Conservation (phyloP, 2,888 invertebrate genomes). For the Celastrina argiolus region DNA sequence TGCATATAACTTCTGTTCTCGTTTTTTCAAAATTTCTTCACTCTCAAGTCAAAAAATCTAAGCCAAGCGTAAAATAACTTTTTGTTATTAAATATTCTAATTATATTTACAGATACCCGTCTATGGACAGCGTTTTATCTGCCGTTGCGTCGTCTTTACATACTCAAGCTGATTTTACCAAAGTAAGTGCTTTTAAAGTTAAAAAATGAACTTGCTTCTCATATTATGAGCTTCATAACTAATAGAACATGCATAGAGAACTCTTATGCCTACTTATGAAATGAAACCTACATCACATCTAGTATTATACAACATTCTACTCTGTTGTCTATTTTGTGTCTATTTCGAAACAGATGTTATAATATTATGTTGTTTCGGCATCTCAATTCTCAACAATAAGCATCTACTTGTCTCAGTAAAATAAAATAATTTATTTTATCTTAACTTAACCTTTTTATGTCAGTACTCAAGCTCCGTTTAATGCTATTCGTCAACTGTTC, state of each 20-base stretch:
- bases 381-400: no score
- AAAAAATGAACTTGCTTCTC: conserved; percentile 7
- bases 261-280: no score
- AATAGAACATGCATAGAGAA: no score
- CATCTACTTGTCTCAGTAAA: no score
- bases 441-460: not conserved
- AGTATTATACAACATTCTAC: no score
- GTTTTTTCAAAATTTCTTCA: not conserved
- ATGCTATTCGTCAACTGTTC: conserved; percentile 14
- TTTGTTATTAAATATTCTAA: not conserved
- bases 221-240: not conserved
- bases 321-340: no score
- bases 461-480: not conserved
- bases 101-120: conserved; percentile 47
- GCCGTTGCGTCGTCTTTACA: conserved; percentile 49
- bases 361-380: no score
- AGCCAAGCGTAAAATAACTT: no score
- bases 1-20: no score
- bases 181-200: conserved; percentile 45
- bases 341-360: no score
- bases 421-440: not conserved
- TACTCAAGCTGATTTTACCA: conserved; percentile 51
- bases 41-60: no score
- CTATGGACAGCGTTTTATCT: conserved; percentile 51
- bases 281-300: not conserved